A percentile compares a stretch with the other conserved stretches of the same genome.
Conservation (phyloP, 2,888 invertebrate genomes). For the Margaritifera margaritifera region DNA sequence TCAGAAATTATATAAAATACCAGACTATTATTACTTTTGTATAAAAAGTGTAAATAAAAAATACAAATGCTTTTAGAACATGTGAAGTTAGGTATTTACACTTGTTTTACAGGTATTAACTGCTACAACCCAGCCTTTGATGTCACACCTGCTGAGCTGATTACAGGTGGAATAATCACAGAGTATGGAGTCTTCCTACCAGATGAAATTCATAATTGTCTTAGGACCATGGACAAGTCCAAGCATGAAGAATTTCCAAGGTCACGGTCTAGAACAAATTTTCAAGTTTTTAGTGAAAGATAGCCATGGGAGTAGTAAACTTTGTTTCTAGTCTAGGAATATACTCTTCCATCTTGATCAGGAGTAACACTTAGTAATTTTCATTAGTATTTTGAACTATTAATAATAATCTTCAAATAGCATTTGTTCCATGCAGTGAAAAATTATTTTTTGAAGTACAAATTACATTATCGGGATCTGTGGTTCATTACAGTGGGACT, state of each 20-base stretch:
- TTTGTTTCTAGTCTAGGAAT: not conserved
- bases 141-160: conserved; percentile 93
- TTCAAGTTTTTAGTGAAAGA: not conserved
- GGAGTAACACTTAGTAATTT: no score
- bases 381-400: no score
- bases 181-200: conserved; percentile 87
- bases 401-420: no score
- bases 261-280: conserved; percentile 4
- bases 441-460: no score
- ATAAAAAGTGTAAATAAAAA: no score
- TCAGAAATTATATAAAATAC: no score
- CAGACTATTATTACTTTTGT: no score
- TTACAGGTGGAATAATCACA: conserved; percentile 92
- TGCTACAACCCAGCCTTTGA: conserved; percentile 99
- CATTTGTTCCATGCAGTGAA: no score
- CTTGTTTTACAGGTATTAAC: conserved; percentile 81
- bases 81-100: not conserved
- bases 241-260: conserved; percentile 1
- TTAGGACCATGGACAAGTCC: not conserved
- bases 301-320: not conserved
- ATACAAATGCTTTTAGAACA: no score
- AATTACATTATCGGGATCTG: no score
- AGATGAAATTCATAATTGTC: conserved; percentile 41
- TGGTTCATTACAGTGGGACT: no score
- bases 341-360: no score